Base-by-base conservation (phyloP, 2,113 vertebrate species). In the Hemicordylus capensis region DNA sequence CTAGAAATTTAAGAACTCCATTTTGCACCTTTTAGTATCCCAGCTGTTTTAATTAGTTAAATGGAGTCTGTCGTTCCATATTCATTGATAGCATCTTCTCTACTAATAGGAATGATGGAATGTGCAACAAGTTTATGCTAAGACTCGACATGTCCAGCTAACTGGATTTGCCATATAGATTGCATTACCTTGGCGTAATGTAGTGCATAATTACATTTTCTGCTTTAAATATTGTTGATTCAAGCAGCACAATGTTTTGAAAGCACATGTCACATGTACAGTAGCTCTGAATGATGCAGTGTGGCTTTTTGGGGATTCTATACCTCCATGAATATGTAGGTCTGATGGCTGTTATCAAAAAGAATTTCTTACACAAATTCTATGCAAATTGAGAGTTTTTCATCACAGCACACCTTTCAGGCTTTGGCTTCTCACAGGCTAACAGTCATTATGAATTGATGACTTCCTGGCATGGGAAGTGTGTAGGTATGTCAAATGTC, bases 151-250 rank as follows among this genome's bases (percentile, higher is more conserved):
- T 24, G n/a, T 76, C 75, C 58, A 59, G 24, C 54, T 4, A 26
- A 46, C 10, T 44, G 12, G 12, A 5, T 88, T 85, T 88, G 34
- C 44, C 66, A 17, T 63, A 6, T 63, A 80, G 26, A 15, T 76
- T 63, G 46, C 69, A 70, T 10, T 19, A 10, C 2, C 31, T 1
- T 28, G 31, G 3, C 19, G 59, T 7, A 39, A 7, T 67, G 46
- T 54, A 80, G 31, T 2, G 78, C 72, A 77, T 39, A 58, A 17
- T 19, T 69, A 20, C 10, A 44, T 63, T 77, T 4, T 69, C 24
- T 85, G 11, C 46, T 66, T 81, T 76, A 72, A 91, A 85, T 78
- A 8, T 83, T 67, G 11, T 4, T 83, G 67, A 19, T 46, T 69
- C 3, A 80, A 75, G 34, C 4, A 79, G 26, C 6, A 76, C 73